These are phyloP conservation scores for Umimayanthus kanabou DNA, from an alignment of 92 coral and sea anemone species.

Conservation along the genomic window DNA sequence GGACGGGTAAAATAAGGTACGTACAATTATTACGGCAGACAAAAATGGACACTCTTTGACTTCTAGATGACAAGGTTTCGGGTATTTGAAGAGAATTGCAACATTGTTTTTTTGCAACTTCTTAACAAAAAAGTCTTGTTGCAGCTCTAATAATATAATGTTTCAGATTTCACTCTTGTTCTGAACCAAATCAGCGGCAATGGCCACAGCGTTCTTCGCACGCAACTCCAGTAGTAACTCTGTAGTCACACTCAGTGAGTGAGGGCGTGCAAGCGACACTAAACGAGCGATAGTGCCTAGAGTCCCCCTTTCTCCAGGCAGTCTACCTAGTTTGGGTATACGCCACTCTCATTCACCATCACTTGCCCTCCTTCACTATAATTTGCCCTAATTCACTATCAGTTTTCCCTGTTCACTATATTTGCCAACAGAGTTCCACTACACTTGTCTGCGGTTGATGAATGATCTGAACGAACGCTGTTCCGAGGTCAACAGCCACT, in stretches of 20 bases:
- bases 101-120: too few relatives aligned
- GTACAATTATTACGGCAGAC: neutral
- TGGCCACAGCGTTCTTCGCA: neutral
- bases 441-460: neutral
- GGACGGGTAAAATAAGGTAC: neutral
- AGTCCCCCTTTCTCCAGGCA: too few relatives aligned
- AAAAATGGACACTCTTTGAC: neutral
- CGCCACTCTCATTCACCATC: neutral
- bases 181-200: neutral
- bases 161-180: neutral
- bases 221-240: neutral
- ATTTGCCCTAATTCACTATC: neutral
- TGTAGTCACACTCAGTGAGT: neutral
- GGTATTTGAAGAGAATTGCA: neutral
- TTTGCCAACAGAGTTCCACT: neutral
- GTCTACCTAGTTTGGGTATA: neutral
- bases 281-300: neutral
- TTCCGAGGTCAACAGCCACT: neutral
- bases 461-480: neutral
- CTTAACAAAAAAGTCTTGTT: too few relatives aligned
- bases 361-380: neutral
- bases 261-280: neutral
- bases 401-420: neutral
- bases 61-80: neutral
- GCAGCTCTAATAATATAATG: neutral